These are phyloP conservation scores for Lithophane semibrunnea DNA, from an alignment of 2,888 invertebrate species.

Conservation along the genomic window DNA sequence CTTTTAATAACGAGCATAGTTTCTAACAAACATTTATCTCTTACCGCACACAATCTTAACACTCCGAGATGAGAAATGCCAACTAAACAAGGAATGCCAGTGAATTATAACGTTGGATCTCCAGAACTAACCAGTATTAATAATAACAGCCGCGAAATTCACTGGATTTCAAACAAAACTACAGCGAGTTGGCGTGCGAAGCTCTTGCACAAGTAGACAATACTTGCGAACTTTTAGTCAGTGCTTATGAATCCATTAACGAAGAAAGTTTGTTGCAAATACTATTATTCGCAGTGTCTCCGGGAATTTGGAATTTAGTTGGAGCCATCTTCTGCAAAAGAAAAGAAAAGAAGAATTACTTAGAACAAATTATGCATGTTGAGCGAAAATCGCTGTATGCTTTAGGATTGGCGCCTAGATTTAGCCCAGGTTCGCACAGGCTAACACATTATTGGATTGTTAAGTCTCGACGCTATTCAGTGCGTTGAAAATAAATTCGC, in stretches of 20 bases:
- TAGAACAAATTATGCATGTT: no score
- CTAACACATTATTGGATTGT: no score
- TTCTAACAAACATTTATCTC: not conserved
- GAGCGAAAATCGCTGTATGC: no score
- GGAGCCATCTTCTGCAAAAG: not conserved
- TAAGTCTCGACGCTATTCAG: no score
- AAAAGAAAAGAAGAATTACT: not conserved
- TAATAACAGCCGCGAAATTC: constrained; percentile 37
- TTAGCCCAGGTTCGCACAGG: no score
- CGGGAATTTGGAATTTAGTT: not conserved
- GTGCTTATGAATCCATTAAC: constrained; percentile 54
- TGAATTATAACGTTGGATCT: constrained; percentile 39
- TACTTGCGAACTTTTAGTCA: constrained; percentile 29
- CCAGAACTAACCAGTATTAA: constrained; percentile 13
- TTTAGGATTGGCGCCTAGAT: no score
- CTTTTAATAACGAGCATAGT: constrained; percentile 7
- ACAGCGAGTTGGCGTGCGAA: constrained; percentile 1
- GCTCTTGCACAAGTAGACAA: constrained; percentile 34
- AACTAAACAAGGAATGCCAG: constrained; percentile 22
- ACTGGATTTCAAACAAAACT: constrained; percentile 15
- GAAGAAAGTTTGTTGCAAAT: constrained; percentile 36
- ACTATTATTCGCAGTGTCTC: not conserved
- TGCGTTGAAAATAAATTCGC: no score
- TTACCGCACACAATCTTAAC: not conserved
- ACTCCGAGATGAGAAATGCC: constrained; percentile 13